Evolutionary conservation across 2,888 invertebrate genomes (phyloP), one percentile per base, ranked within the genome.

Genomic region (Seira musarum): DNA sequence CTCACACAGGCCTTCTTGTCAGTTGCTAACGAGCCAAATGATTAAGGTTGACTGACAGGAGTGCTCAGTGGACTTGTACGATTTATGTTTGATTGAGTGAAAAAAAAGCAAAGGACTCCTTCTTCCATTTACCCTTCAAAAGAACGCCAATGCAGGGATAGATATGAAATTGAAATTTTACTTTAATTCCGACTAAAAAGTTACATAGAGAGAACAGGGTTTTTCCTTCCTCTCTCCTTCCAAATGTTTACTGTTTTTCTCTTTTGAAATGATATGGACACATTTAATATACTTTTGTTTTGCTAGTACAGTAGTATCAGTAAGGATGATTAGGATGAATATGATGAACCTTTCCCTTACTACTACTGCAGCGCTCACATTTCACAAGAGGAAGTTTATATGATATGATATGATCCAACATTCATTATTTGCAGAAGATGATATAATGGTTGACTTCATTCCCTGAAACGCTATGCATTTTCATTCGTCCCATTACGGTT

Each of bases 11-110:
- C 30, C 30, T 8, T 30, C 53, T 17, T 53, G 53, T n/a, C 53
- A 65, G 30, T 57, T 72, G 72, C 74, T 75, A 80, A 24, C 80
- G 60, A 75, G 13, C 22, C 76, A 63, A 81, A 65, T 81, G 83
- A 83, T 81, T 77, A 72, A 70, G 67, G 68, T 70, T 80, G 78
- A 83, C 83, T 83, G 83, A 80, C 77, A 73, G 78, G 19, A 40
- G 46, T 68, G 65, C 63, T 79, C 80, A 60, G 24, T 80, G 74
- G 74, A 74, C 80, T 69, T 66, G 60, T 21, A 69, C 65, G 74
- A 80, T 80, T 80, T 80, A 80, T 80, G 80, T 80, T 80, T 80
- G 80, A 80, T 80, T 80, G 80, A 74, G 80, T 65, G 68, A 74
- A 49, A 67, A 30, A 40, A 24, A 67, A 35, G 19, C 40, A 73